Percentiles rank a stretch among this genome's conserved stretches.
These are phyloP conservation scores for Sebastiscus tertius DNA, from an alignment of 2,797 vertebrate species.

Conservation along the genomic window DNA sequence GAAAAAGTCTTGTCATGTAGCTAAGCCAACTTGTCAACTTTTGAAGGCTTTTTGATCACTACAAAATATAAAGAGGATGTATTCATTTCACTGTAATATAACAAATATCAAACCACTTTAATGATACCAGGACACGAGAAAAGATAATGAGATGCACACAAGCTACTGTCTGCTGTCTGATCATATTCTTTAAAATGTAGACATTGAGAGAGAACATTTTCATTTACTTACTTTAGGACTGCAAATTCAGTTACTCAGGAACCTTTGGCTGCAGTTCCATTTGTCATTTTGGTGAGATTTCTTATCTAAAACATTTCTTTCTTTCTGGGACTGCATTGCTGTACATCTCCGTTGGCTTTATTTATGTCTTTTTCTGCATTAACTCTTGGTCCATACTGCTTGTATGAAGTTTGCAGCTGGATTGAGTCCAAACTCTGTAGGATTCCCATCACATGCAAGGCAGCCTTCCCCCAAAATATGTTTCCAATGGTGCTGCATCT, in stretches of 20 bases:
- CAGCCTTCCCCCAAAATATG: not conserved
- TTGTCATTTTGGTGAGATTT: slow-evolving; percentile 37
- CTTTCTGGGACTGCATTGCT: not conserved
- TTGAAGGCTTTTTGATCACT: not conserved
- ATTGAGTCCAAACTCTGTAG: slow-evolving; percentile 8
- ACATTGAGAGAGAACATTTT: slow-evolving; percentile 12
- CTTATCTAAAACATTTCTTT: slow-evolving; percentile 17
- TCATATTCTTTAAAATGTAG: slow-evolving; percentile 34
- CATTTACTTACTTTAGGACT: slow-evolving; percentile 53
- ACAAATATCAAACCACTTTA: not conserved
- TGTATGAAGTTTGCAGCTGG: slow-evolving; percentile 22
- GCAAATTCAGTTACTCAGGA: slow-evolving; percentile 51
- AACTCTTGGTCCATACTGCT: not conserved
- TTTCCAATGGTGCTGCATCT: not conserved
- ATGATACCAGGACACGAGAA: not conserved
- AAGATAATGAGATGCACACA: slow-evolving; percentile 12
- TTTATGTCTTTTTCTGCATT: slow-evolving; percentile 21
- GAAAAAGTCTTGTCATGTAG: too few species aligned
- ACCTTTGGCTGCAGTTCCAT: slow-evolving; percentile 32
- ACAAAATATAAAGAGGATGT: not conserved
- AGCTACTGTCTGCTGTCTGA: slow-evolving; percentile 14
- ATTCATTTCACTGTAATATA: not conserved
- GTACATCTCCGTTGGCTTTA: not conserved
- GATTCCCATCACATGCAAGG: slow-evolving; percentile 3
- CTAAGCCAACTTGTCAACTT: too few species aligned